phyloP scores from a whole-genome alignment of 2,888 invertebrate species.

The Chelonus formosanus region DNA sequence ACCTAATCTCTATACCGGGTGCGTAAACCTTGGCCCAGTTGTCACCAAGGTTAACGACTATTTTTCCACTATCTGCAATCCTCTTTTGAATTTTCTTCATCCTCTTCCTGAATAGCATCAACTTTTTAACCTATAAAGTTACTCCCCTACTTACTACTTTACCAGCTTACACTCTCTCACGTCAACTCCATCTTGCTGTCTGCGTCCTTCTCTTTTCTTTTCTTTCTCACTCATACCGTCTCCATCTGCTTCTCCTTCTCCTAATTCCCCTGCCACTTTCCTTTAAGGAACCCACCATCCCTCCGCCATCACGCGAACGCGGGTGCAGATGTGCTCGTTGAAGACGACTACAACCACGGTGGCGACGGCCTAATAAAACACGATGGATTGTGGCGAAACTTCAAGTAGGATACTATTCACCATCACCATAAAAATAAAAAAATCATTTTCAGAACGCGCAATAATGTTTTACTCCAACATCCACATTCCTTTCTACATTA shows the following conservation, averaged over 20 bases:
- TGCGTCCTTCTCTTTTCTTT: conserved; percentile 12
- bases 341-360: conserved; percentile 50
- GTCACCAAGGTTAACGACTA: conserved; percentile 12
- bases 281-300: conserved; percentile 45
- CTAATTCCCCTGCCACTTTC: conserved; percentile 26
- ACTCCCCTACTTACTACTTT: conserved; percentile 11
- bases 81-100: not conserved
- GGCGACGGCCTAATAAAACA: conserved; percentile 52
- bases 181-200: conserved; percentile 26
- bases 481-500: too few species aligned
- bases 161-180: conserved; percentile 7
- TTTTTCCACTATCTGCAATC: conserved; percentile 10
- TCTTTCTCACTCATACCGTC: conserved; percentile 25
- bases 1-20: conserved; percentile 15
- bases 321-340: conserved; percentile 58
- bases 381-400: conserved; percentile 63
- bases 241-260: conserved; percentile 31
- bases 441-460: not conserved
- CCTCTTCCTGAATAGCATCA: conserved; percentile 17
- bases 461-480: too few species aligned
- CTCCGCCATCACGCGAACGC: conserved; percentile 48
- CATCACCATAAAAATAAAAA: conserved; percentile 31
- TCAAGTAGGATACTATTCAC: conserved; percentile 57
- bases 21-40: conserved; percentile 29
- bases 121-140: conserved; percentile 29